These are phyloP conservation scores for Scylla paramamosain DNA, from an alignment of 1,140 invertebrate genomes.

Conservation along the genomic window DNA sequence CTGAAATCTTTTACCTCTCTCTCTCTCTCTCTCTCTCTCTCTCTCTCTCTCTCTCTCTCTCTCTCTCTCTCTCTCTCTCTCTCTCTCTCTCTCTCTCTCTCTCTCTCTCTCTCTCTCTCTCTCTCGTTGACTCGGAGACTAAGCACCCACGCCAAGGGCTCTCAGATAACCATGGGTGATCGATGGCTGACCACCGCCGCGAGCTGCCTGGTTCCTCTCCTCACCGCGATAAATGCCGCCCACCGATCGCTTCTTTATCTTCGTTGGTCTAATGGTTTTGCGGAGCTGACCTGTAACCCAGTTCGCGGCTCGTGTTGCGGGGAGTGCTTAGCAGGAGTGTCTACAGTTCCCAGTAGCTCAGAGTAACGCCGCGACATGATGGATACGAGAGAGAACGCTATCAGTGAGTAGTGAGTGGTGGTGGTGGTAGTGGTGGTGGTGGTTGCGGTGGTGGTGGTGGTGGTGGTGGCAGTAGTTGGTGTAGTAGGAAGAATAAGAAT, in stretches of 20 bases:
- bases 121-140: not conserved
- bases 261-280: not conserved
- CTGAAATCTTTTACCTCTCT: no score
- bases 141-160: not conserved
- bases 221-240: not conserved
- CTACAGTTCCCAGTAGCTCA: not conserved
- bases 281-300: not conserved
- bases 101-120: conserved; percentile 3
- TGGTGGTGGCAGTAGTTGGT: no score
- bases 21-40: no score
- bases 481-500: not conserved
- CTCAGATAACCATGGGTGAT: not conserved
- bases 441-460: not conserved
- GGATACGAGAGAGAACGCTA: no score
- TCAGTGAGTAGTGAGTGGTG: conserved; percentile 15
- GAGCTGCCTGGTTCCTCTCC: not conserved
- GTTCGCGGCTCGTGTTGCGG: not conserved
- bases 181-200: not conserved
- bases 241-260: not conserved
- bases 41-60: no score
- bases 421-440: not conserved
- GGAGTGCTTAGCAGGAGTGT: not conserved
- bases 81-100: not conserved
- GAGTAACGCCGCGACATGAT: not conserved
- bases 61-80: no score